Conservation (phyloP, 2,888 invertebrate species). For the Dolomedes plantarius region DNA sequence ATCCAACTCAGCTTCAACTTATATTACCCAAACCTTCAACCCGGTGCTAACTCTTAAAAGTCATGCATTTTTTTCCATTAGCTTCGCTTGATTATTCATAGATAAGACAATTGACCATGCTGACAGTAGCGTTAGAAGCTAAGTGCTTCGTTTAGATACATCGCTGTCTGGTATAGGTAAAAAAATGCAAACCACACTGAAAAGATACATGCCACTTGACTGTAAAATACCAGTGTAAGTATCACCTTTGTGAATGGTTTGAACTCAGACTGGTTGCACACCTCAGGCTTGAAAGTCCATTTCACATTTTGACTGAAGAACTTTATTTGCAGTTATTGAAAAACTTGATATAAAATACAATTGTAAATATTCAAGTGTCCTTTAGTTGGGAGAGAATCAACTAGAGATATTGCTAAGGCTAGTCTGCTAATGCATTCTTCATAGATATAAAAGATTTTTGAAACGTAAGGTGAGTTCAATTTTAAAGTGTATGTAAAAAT, state of each 20-base stretch:
- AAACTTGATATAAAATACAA: not conserved
- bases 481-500: too few relatives aligned
- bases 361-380: conserved; percentile 49
- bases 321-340: not conserved
- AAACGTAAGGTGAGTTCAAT: not conserved
- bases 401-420: conserved; percentile 15
- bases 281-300: too few relatives aligned
- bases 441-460: not conserved
- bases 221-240: too few relatives aligned
- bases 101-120: not conserved
- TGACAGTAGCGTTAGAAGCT: not conserved
- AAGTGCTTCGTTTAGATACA: not conserved
- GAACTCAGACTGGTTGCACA: too few relatives aligned
- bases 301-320: not conserved
- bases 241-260: too few relatives aligned
- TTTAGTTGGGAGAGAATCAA: conserved; percentile 39
- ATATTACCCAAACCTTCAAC: not conserved
- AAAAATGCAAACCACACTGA: too few relatives aligned
- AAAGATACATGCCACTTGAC: too few relatives aligned
- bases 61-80: conserved; percentile 1
- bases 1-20: not conserved
- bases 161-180: too few relatives aligned
- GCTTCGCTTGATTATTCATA: not conserved
- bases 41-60: conserved; percentile 3
- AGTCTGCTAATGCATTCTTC: conserved; percentile 17